A percentile compares a stretch with the other conserved stretches of the same genome.
phyloP scores from a whole-genome alignment of 2,113 vertebrate species.

The Podiceps cristatus region DNA sequence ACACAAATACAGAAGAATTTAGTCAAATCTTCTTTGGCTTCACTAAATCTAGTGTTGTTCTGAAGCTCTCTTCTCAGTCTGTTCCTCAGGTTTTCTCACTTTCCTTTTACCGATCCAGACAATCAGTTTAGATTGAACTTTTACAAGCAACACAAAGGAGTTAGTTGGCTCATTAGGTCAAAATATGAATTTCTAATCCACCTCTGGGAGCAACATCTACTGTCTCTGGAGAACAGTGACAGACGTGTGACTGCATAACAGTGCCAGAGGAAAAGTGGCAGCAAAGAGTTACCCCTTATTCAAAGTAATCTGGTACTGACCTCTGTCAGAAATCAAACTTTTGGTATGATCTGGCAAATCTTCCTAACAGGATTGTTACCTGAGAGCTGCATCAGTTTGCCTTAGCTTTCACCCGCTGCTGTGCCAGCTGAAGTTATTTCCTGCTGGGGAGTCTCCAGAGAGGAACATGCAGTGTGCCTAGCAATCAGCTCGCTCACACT shows the following conservation, averaged over 20 bases:
- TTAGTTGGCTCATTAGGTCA: background rate
- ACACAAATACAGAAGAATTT: background rate
- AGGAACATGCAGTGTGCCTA: background rate
- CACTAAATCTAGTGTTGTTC: background rate
- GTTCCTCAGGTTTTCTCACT: background rate
- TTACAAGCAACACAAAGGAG: background rate
- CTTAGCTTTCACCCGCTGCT: background rate
- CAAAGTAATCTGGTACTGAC: background rate
- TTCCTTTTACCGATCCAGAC: background rate
- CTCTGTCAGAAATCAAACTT: background rate
- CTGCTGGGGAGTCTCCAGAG: background rate
- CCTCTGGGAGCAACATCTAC: background rate
- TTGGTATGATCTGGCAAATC: background rate
- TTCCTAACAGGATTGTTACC: background rate
- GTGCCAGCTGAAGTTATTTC: background rate
- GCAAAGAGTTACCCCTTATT: too few relatives aligned
- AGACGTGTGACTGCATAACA: background rate
- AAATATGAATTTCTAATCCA: background rate
- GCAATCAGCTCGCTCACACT: background rate
- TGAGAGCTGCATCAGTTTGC: background rate
- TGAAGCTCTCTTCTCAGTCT: background rate
- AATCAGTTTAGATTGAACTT: background rate
- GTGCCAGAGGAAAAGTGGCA: background rate
- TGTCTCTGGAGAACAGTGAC: background rate
- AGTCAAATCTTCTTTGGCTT: background rate